Evolutionary conservation across 2,113 vertebrate species (phyloP), one percentile per base, ranked within the genome.

Genomic region (Lepus europaeus): DNA sequence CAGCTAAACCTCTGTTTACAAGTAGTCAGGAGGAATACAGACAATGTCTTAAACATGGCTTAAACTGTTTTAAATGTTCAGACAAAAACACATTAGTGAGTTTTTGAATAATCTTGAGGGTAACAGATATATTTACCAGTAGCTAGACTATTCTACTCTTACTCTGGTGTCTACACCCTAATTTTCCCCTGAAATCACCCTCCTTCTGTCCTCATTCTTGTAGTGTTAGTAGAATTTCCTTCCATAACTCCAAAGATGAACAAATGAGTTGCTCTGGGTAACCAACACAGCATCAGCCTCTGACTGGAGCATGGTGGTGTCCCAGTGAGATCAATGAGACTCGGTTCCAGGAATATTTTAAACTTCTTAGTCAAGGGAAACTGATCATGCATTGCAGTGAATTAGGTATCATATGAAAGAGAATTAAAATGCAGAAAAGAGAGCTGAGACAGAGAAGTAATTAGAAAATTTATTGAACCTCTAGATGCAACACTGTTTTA

Each of bases 361-460:
- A 89, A 45, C 5, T 6, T 59, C 19, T 63, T 68, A 49, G 2
- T 78, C 45, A 5, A 90, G 39, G 22, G 56, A 87, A 84, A 7
- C 69, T 82, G 31, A 96, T 3, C 74, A 45, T 45, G 45, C 45
- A 45, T 45, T 45, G 45, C 45, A 45, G 45, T 45, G 6, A 45
- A 45, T 6, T 45, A 45, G 6, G 45, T 6, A 45, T 45, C 45
- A 63, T 77, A 70, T 90, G 36, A 90, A 84, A 91, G 29, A 72
- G 29, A 14, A 78, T 81, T 90, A 86, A 92, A 95, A 29, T 22
- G 91, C 33, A 82, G 36, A 51, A 29, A 89, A 25, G n/a, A 76
- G 36, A 80, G 10, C 5, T 66, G 19, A 87, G 19, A 86, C 11
- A 61, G 20, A 73, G 51, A 81, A 85, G 9, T 29, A 69, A 85